Base-by-base conservation (phyloP, 2,113 vertebrate genomes). In the Limanda limanda region DNA sequence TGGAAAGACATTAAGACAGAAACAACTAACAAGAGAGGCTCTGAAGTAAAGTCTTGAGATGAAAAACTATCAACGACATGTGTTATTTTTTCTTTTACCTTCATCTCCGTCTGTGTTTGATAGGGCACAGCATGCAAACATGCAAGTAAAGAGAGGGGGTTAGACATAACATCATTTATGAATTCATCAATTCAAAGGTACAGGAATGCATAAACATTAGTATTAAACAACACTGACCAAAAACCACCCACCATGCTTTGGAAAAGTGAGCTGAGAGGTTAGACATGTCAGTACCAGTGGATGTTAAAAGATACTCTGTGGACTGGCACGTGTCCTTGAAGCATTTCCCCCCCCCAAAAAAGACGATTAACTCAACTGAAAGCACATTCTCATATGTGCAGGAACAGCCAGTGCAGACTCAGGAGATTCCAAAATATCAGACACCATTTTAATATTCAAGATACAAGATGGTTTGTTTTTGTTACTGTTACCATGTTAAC, bases 41-140 rank as follows among this genome's bases (percentile, higher is more conserved):
- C 5, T 14, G 51, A 83, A 79, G 74, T 12, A 5, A 89, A 86
- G 89, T 42, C 13, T 91, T 20, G 4, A 78, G 64, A 21, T 74
- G 25, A 61, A 62, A 77, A 76, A 78, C 40, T 64, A 61, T 64
- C 37, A 80, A 80, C 67, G 59, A 68, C 12, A 40, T 25, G 62
- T 52, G 45, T 24, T 63, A 10, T 62, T 62, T 21, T 78, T 85
- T 80, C 72, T 85, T 94, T 98, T 98, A 99, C 97, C 98, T 99
- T 97, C 96, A 11, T 96, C 94, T 92, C 93, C 94, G 86, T 97
- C 98, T 98, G 97, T 88, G 92, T 96, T 95, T 96, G 94, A 95
- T 63, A 96, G 90, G 94, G 92, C 93, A 90, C 96, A 90, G 95
- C 97, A 98, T 98, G 97, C 98, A 98, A 92, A 95, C 97, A 97